Conservation (phyloP, 2,888 invertebrate genomes). For the Periphyllus acericola region DNA sequence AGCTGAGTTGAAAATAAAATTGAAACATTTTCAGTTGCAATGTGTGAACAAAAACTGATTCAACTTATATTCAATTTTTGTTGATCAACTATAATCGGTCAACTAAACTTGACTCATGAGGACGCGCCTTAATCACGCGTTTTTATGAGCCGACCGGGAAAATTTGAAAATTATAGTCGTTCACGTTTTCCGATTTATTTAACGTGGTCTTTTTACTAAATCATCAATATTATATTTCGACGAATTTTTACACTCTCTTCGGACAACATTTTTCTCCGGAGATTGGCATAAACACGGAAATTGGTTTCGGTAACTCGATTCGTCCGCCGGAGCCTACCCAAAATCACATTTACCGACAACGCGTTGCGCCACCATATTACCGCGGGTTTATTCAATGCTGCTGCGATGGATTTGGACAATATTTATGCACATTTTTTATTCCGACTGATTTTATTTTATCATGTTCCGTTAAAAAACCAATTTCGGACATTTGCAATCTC, state of each 20-base stretch:
- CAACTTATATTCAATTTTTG: no score
- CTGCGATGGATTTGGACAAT: background rate
- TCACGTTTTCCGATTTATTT: background rate
- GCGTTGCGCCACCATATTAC: background rate
- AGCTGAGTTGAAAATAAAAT: no score
- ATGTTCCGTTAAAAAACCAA: background rate
- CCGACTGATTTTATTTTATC: background rate
- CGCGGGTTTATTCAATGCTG: background rate
- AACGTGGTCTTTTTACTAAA: background rate
- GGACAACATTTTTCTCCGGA: constrained; percentile 42
- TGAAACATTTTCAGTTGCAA: no score
- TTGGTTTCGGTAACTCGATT: constrained; percentile 58
- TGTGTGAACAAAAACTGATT: no score
- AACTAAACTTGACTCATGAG: no score
- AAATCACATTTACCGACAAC: constrained; percentile 16
- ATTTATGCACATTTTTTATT: background rate
- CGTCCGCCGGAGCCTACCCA: constrained; percentile 13
- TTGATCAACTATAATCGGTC: no score
- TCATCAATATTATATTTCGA: background rate
- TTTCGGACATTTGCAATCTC: background rate
- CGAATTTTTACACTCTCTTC: background rate
- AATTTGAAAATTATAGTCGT: background rate
- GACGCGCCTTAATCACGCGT: background rate
- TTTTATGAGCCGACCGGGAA: background rate
- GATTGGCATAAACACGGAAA: constrained; percentile 45